A percentile compares a stretch with the other conserved stretches of the same genome.
These are phyloP conservation scores for Hepsetus odoe DNA, from an alignment of 2,113 vertebrate species.

Conservation along the genomic window DNA sequence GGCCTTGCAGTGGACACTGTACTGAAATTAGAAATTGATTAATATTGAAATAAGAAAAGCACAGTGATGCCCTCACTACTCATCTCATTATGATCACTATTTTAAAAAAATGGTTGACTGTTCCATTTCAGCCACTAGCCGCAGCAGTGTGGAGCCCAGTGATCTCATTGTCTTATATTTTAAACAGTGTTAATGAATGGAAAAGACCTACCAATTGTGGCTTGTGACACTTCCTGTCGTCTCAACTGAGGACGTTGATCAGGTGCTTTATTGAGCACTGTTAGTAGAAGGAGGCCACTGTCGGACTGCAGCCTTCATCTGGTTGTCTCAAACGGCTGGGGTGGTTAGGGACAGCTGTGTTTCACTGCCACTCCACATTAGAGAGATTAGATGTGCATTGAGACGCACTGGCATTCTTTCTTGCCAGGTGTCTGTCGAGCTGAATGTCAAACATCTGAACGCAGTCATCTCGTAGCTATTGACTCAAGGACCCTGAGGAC, in stretches of 20 bases:
- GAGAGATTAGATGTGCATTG: neutral
- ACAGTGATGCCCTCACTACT: neutral
- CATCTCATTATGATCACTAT: neutral
- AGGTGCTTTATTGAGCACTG: neutral
- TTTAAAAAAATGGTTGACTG: neutral
- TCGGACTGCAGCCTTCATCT: neutral
- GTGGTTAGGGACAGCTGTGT: constrained; percentile 25
- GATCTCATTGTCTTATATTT: neutral
- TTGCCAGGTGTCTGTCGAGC: constrained; percentile 48
- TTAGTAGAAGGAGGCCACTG: constrained; percentile 9
- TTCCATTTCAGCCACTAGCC: neutral
- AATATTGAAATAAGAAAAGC: neutral
- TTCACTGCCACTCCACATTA: constrained; percentile 30
- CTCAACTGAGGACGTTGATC: constrained; percentile 15
- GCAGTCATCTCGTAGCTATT: constrained; percentile 29
- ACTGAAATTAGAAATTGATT: neutral
- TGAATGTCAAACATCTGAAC: constrained; percentile 49
- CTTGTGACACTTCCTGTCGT: constrained; percentile 12
- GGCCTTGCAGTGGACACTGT: neutral
- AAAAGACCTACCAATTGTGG: neutral
- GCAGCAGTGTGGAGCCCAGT: neutral
- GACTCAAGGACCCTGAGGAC: constrained; percentile 24
- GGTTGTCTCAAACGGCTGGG: neutral
- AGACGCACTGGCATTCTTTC: constrained; percentile 22
- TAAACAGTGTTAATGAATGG: constrained; percentile 2